Evolutionary conservation across 2,113 vertebrate genomes (phyloP).

Genomic region (Percopsis transmontana): DNA sequence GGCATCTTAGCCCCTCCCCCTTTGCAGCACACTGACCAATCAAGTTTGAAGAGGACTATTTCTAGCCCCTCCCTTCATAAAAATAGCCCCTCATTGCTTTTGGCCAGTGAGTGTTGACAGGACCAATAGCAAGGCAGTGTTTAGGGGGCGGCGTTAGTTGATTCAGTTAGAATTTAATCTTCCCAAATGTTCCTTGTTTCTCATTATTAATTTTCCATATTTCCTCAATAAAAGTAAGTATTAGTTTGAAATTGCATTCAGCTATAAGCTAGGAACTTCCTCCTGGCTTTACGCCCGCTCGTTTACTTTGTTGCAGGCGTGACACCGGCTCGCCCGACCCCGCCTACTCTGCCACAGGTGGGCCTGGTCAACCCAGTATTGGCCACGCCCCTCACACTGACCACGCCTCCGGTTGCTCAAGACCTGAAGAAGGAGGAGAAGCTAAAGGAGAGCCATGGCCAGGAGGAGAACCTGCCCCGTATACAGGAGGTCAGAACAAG

Average conservation of each 20-base stretch:
- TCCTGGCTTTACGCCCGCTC: neutral
- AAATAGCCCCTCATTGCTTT: conserved; percentile 66
- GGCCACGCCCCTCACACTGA: conserved; percentile 86
- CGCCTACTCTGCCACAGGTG: conserved; percentile 93
- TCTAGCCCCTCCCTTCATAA: conserved; percentile 67
- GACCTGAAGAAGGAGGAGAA: conserved; percentile 81
- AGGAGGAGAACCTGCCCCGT: conserved; percentile 72
- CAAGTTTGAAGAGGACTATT: conserved; percentile 69
- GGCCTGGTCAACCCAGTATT: conserved; percentile 95
- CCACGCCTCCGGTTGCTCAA: conserved; percentile 48
- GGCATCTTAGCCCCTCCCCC: conserved; percentile 61
- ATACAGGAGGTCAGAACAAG: conserved; percentile 85
- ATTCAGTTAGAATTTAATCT: neutral
- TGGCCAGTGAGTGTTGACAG: conserved; percentile 63
- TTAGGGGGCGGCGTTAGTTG: neutral
- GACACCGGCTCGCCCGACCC: conserved; percentile 90
- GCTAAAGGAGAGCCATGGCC: conserved; percentile 66
- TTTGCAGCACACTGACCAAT: conserved; percentile 71
- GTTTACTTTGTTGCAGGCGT: conserved; percentile 80
- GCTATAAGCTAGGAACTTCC: too few relatives aligned
- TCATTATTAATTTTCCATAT: neutral
- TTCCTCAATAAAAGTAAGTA: neutral
- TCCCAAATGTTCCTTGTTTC: neutral
- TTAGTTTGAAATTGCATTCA: neutral
- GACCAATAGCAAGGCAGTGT: neutral